These are phyloP conservation scores for Sciurus carolinensis DNA, from an alignment of 2,797 vertebrate genomes.

Conservation along the genomic window DNA sequence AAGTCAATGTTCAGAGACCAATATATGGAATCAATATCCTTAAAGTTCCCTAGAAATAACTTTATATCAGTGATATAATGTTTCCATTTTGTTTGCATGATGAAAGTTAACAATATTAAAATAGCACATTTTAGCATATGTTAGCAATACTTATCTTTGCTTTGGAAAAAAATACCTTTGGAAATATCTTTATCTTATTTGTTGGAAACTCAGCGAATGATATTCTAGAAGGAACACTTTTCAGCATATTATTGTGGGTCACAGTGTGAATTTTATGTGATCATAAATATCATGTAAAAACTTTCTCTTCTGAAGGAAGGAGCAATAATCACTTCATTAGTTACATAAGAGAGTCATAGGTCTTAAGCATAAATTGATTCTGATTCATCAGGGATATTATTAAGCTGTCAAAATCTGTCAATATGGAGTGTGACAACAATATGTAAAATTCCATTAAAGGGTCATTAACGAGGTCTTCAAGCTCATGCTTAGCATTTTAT, in stretches of 20 bases:
- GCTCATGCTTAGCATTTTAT: constrained; percentile 73
- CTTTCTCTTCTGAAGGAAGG: constrained; percentile 43
- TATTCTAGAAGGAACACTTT: constrained; percentile 56
- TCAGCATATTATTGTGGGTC: constrained; percentile 64
- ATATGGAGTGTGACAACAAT: constrained; percentile 78
- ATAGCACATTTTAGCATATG: constrained; percentile 52
- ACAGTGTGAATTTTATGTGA: constrained; percentile 71
- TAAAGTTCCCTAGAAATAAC: constrained; percentile 33
- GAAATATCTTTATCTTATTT: constrained; percentile 64
- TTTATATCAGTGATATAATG: constrained; percentile 36
- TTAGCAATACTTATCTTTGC: constrained; percentile 35
- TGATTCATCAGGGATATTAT: constrained; percentile 79
- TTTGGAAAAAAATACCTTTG: constrained; percentile 60
- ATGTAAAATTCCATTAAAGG: constrained; percentile 77
- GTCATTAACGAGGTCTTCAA: constrained; percentile 68
- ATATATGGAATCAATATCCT: constrained; percentile 17
- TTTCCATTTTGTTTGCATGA: constrained; percentile 18
- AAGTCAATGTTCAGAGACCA: constrained; percentile 61
- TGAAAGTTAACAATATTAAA: constrained; percentile 59
- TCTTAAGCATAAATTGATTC: constrained; percentile 82
- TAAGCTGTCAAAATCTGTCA: constrained; percentile 82
- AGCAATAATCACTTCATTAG: constrained; percentile 83
- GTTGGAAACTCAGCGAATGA: constrained; percentile 25
- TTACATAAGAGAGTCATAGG: constrained; percentile 77
- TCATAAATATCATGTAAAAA: not conserved